phyloP scores from a whole-genome alignment of 1,140 invertebrate species.

The Aphelenchoides besseyi region DNA sequence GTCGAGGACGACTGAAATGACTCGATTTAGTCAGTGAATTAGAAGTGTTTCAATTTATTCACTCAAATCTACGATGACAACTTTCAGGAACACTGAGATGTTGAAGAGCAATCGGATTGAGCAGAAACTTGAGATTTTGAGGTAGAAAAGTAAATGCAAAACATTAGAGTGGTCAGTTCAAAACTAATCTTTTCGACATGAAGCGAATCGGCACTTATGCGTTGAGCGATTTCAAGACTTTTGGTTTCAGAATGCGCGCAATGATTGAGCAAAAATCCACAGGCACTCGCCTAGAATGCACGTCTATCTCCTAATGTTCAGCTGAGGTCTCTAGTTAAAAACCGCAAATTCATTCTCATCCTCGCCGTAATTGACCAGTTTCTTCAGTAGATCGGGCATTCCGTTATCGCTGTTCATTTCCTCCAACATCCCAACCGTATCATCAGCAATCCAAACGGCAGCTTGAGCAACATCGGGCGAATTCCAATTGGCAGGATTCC shows the following conservation, averaged over 20 bases:
- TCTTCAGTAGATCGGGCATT: not conserved
- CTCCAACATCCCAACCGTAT: conserved; percentile 13
- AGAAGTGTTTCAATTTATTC: not conserved
- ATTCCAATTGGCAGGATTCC: conserved; percentile 41
- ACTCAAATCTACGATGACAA: not conserved
- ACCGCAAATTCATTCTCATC: not conserved
- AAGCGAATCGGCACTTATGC: not conserved
- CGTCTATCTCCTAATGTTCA: too few relatives aligned
- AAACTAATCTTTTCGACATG: too few relatives aligned
- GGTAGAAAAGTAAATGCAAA: not conserved
- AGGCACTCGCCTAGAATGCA: not conserved
- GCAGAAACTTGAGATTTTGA: too few relatives aligned
- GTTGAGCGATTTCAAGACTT: not conserved
- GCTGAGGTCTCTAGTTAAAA: not conserved
- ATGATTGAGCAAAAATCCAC: not conserved
- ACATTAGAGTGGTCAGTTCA: too few relatives aligned
- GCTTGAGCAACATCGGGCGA: conserved; percentile 1
- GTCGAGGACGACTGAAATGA: conserved; percentile 8
- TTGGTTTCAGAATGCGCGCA: too few relatives aligned
- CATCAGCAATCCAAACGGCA: conserved; percentile 1
- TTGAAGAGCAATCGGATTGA: not conserved
- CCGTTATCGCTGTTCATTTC: not conserved
- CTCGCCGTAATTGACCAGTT: not conserved
- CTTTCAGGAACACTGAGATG: not conserved
- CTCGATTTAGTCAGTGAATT: conserved; percentile 3